Base-by-base conservation (phyloP, 2,797 vertebrate genomes). In the Arnoldichthys spilopterus region DNA sequence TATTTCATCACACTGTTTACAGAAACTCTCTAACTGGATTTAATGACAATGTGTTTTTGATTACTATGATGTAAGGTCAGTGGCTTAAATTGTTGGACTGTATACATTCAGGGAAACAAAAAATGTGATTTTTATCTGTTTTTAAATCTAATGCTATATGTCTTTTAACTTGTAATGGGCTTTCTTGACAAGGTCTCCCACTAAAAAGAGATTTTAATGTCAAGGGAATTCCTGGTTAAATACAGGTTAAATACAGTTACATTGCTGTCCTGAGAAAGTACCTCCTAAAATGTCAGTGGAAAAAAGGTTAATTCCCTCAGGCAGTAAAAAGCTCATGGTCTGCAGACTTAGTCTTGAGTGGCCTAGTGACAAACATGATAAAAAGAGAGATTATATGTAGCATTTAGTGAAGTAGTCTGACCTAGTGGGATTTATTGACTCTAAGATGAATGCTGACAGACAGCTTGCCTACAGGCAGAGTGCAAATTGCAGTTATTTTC, bases 401-500 rank as follows among this genome's bases (percentile, higher is more conserved):
- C 32, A 47, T 22, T 75, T 18, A 49, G 28, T 68, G 13, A 59
- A 77, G 45, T 61, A 58, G 71, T 79, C 63, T 79, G 66, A 37
- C 61, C 69, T 34, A 59, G 32, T 59, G 56, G 43, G 63, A 77
- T 74, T 67, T 72, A 47, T 45, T 53, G 40, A 49, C 62, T 76
- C 61, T 28, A 53, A 77, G 76, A 75, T 75, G 66, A 56, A 67
- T 54, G 49, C 28, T 73, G 75, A 78, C 22, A 24, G 64, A 64
- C 56, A 43, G 22, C 32, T 72, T 76, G 45, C 59, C 67, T 68
- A 51, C 7, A 64, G 62, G 62, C 62, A 40, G 9, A 34, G 32
- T 20, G 61, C 7, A 6, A 34, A 37, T 64, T n/a, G n/a, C 32
- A 34, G 16, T 28, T 8, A 2, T 0, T 15, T n/a, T 63, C 37